Conservation (phyloP, 2,888 invertebrate species). For the Tachystola acroxantha region DNA sequence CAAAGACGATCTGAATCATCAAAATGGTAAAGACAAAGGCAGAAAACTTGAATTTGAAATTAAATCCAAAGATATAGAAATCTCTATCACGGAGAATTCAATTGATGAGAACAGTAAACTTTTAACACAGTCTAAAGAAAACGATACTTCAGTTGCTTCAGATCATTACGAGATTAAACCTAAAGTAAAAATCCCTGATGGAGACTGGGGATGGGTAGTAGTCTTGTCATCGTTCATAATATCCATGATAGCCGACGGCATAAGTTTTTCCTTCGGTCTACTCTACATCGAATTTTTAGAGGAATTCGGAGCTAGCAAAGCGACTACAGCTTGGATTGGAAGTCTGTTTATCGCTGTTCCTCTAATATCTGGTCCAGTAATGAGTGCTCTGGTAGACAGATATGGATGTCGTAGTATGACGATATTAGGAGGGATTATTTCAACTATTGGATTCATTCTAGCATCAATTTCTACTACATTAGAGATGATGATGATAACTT, state of each 20-base stretch:
- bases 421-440: conserved; percentile 84
- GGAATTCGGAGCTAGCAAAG: conserved; percentile 88
- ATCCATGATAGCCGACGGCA: conserved; percentile 94
- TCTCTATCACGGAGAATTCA: conserved; percentile 36
- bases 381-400: conserved; percentile 90
- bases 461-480: conserved; percentile 85
- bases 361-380: conserved; percentile 88
- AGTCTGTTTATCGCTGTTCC: conserved; percentile 94
- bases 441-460: conserved; percentile 86
- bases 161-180: conserved; percentile 17
- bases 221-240: conserved; percentile 91
- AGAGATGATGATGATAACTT: conserved; percentile 89
- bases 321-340: conserved; percentile 93
- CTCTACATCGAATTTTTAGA: conserved; percentile 89
- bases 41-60: conserved; percentile 11
- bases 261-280: conserved; percentile 95
- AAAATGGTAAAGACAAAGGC: conserved; percentile 30
- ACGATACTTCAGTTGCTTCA: conserved; percentile 18
- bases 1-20: conserved; percentile 22
- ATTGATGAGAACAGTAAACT: conserved; percentile 21
- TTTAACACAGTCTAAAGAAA: conserved; percentile 23
- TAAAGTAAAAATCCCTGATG: conserved; percentile 84
- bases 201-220: conserved; percentile 94
- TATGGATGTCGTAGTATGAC: conserved; percentile 91
- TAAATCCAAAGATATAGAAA: conserved; percentile 20